A percentile compares a stretch with the other conserved stretches of the same genome.
phyloP scores from a whole-genome alignment of 2,797 vertebrate genomes.

The Varecia variegata region DNA sequence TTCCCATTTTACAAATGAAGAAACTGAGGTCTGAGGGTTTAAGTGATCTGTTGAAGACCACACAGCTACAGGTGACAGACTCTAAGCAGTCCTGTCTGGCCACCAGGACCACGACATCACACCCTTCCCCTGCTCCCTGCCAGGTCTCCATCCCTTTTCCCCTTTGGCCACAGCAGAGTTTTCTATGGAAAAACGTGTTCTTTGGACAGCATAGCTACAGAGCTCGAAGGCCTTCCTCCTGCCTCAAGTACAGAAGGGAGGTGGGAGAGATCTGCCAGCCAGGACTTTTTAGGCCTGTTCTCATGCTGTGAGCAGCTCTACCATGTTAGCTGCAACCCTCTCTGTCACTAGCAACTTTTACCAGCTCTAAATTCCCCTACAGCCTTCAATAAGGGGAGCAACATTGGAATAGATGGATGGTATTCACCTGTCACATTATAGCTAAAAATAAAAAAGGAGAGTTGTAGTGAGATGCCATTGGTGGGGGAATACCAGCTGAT shows the following conservation, averaged over 20 bases:
- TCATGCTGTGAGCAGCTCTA: neutral
- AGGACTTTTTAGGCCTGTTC: neutral
- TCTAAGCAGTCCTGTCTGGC: neutral
- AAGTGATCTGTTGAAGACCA: neutral
- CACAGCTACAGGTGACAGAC: neutral
- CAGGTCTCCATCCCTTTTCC: neutral
- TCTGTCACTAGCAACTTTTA: neutral
- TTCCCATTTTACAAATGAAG: neutral
- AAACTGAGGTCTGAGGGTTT: neutral
- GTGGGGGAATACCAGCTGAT: neutral
- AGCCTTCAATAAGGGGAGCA: neutral
- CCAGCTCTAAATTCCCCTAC: neutral
- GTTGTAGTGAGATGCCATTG: conserved; percentile 36
- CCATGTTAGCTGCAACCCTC: neutral
- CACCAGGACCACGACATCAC: neutral
- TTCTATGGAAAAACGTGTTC: neutral
- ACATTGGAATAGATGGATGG: neutral
- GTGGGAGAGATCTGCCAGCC: neutral
- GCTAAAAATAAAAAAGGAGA: conserved; percentile 63
- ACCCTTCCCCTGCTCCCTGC: neutral
- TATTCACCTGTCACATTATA: conserved; percentile 37
- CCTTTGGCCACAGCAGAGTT: neutral
- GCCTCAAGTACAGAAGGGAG: no score
- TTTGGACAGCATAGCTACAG: neutral
- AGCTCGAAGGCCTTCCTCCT: neutral